Evolutionary conservation across 1,140 invertebrate genomes (phyloP).

Genomic region (Anastrepha ludens): DNA sequence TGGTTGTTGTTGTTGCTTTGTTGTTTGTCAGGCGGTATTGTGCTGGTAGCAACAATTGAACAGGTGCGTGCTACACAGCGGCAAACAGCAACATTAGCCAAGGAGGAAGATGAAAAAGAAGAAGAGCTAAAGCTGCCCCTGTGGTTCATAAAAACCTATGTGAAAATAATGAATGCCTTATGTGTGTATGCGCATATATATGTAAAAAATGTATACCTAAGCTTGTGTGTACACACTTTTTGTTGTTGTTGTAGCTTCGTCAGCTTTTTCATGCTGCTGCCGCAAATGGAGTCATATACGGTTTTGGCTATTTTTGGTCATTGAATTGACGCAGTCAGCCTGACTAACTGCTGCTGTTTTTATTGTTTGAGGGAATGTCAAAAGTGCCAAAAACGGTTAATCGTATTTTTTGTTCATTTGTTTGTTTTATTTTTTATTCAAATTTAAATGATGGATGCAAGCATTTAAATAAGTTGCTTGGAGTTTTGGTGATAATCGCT

Average conservation of each 20-base stretch:
- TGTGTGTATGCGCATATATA: neutral
- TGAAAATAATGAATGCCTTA: neutral
- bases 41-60: neutral
- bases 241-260: slow-evolving; percentile 14
- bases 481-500: neutral
- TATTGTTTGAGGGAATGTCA: slow-evolving; percentile 11
- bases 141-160: neutral
- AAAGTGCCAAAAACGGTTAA: slow-evolving; percentile 45
- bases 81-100: neutral
- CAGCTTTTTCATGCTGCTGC: neutral
- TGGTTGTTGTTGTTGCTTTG: neutral
- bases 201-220: neutral
- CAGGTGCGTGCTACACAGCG: slow-evolving; percentile 9
- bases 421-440: neutral
- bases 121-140: neutral
- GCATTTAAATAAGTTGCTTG: neutral
- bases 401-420: neutral
- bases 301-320: slow-evolving; percentile 50
- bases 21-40: neutral
- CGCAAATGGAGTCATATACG: slow-evolving; percentile 48
- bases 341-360: neutral
- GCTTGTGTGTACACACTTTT: too few relatives aligned
- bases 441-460: neutral
- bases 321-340: slow-evolving; percentile 37
- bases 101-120: neutral